These are phyloP conservation scores for Dryocosmus kuriphilus DNA, from an alignment of 2,888 invertebrate genomes.

Conservation along the genomic window DNA sequence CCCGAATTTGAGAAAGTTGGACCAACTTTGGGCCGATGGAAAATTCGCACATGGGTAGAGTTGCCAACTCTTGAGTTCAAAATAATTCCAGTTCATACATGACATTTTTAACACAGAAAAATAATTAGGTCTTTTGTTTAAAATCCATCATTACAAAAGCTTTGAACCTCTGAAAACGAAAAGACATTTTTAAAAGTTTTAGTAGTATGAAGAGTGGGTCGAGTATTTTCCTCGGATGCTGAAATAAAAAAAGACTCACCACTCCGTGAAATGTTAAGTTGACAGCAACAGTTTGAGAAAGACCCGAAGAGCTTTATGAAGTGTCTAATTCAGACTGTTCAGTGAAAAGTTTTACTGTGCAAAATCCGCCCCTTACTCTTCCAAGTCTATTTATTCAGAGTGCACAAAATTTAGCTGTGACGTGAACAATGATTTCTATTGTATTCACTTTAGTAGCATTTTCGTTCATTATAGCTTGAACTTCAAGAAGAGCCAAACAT, in stretches of 20 bases:
- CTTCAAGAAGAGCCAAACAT: not conserved
- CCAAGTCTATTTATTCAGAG: constrained; percentile 13
- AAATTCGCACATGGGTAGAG: no score
- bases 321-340: constrained; percentile 33
- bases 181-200: not conserved
- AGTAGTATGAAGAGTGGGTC: not conserved
- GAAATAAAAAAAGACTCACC: constrained; percentile 31
- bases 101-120: not conserved
- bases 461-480: not conserved
- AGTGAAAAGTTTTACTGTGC: constrained; percentile 36
- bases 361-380: constrained; percentile 9
- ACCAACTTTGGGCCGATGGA: no score
- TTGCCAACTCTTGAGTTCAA: no score
- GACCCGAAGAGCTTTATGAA: constrained; percentile 19
- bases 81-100: no score
- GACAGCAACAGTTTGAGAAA: constrained; percentile 36
- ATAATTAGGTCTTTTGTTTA: constrained; percentile 12
- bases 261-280: constrained; percentile 18
- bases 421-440: constrained; percentile 26
- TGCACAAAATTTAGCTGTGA: constrained; percentile 23
- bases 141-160: not conserved
- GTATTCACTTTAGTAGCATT: constrained; percentile 14
- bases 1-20: no score
- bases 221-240: not conserved
- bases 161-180: not conserved